These are phyloP conservation scores for Drosophila eohydei DNA, from an alignment of 2,888 invertebrate species.

Conservation along the genomic window DNA sequence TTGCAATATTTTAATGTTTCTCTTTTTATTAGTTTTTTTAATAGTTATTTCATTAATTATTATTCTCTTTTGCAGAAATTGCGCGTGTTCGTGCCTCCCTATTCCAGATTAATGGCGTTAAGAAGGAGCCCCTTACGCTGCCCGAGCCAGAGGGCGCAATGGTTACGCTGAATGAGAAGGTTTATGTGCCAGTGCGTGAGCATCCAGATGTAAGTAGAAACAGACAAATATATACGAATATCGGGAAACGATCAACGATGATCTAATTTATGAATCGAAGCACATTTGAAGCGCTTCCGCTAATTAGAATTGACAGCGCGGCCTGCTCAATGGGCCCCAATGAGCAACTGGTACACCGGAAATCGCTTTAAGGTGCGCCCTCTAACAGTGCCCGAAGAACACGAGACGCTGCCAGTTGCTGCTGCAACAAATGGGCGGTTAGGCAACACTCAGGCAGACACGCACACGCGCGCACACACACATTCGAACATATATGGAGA, in stretches of 20 bases:
- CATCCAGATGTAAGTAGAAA: slow-evolving; percentile 97
- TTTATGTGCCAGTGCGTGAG: slow-evolving; percentile 99
- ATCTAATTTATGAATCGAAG: slow-evolving; percentile 73
- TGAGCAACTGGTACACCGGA: slow-evolving; percentile 84
- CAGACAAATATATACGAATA: not conserved
- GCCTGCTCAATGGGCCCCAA: slow-evolving; percentile 72
- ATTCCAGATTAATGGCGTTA: slow-evolving; percentile 99
- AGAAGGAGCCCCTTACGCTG: slow-evolving; percentile 95
- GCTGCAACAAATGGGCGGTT: slow-evolving; percentile 62
- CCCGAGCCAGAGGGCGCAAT: slow-evolving; percentile 96
- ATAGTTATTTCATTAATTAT: not conserved
- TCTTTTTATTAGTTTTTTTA: not conserved
- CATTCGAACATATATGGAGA: slow-evolving; percentile 4
- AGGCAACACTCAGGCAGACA: slow-evolving; percentile 38
- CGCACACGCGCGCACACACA: slow-evolving; percentile 13
- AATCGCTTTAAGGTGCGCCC: slow-evolving; percentile 83
- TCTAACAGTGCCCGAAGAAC: slow-evolving; percentile 47
- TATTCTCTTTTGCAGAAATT: slow-evolving; percentile 93
- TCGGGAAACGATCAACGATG: slow-evolving; percentile 42
- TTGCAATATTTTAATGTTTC: not conserved
- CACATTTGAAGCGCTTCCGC: slow-evolving; percentile 77
- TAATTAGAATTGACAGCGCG: slow-evolving; percentile 81
- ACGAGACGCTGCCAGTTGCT: slow-evolving; percentile 42
- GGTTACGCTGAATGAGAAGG: slow-evolving; percentile 98
- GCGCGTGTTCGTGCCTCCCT: slow-evolving; percentile 98